Evolutionary conservation across 2,797 vertebrate species (phyloP).

Genomic region (Micromesistius poutassou): DNA sequence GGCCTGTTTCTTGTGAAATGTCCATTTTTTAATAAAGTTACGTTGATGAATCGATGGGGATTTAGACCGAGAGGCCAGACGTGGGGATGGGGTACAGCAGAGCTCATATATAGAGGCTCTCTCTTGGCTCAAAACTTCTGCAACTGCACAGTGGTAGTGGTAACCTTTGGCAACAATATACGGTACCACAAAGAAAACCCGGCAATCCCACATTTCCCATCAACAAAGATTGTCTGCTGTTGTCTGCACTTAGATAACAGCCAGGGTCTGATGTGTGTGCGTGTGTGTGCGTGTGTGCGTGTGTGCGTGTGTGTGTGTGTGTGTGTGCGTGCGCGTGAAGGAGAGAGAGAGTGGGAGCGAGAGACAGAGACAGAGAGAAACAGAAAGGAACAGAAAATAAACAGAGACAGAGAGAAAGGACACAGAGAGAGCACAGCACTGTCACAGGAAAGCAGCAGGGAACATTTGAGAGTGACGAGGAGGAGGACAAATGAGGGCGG

Average conservation of each 20-base stretch:
- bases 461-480: not conserved
- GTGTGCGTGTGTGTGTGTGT: conserved; percentile 4
- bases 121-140: not conserved
- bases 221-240: conserved; percentile 65
- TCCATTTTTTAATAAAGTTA: no score
- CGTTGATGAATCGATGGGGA: no score
- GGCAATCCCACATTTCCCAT: conserved; percentile 37
- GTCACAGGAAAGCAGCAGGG: not conserved
- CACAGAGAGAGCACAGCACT: not conserved
- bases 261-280: conserved; percentile 36
- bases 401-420: not conserved
- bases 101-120: not conserved
- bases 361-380: not conserved
- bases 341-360: not conserved
- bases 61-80: no score
- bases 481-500: not conserved
- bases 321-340: not conserved
- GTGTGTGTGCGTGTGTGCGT: conserved; percentile 1
- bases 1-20: no score
- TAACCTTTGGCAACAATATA: conserved; percentile 62
- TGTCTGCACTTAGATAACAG: conserved; percentile 47
- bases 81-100: not conserved
- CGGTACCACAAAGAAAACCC: conserved; percentile 48
- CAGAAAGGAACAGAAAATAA: not conserved
- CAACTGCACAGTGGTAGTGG: conserved; percentile 63